These are phyloP conservation scores for Onthophagus taurus DNA, from an alignment of 1,140 invertebrate genomes.

Conservation along the genomic window DNA sequence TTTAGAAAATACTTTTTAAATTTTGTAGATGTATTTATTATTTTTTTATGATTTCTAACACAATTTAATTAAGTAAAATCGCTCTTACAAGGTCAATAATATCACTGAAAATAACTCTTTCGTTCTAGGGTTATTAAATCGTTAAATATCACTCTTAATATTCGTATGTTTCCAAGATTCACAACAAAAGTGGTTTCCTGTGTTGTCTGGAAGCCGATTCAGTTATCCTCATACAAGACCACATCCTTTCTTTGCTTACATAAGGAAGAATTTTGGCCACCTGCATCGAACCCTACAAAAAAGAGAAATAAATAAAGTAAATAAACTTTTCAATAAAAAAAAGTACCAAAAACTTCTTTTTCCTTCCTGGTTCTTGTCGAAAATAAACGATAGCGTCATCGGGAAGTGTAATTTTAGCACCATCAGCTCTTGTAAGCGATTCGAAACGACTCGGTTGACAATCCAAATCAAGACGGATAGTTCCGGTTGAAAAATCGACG, in stretches of 20 bases:
- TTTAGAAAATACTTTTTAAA: too few species aligned
- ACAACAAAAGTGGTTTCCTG: constrained; percentile 26
- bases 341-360: constrained; percentile 40
- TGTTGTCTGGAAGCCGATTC: constrained; percentile 23
- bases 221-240: constrained; percentile 31
- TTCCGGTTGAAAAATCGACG: constrained; percentile 28
- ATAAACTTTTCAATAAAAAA: not conserved
- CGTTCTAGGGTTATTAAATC: too few species aligned
- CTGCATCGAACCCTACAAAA: constrained; percentile 36
- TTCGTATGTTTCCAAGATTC: too few species aligned
- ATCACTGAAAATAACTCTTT: too few species aligned
- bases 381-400: constrained; percentile 40
- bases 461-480: constrained; percentile 32
- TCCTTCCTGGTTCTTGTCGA: constrained; percentile 40
- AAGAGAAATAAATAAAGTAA: constrained; percentile 6
- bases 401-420: constrained; percentile 30
- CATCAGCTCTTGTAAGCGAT: constrained; percentile 19
- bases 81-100: too few species aligned
- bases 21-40: too few species aligned
- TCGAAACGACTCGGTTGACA: constrained; percentile 34
- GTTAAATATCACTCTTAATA: too few species aligned
- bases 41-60: too few species aligned
- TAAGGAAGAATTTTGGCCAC: constrained; percentile 36
- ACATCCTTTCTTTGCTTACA: constrained; percentile 27
- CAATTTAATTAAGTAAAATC: too few species aligned